Conservation (phyloP, 2,888 invertebrate genomes). For the Sarcophaga caerulescens region DNA sequence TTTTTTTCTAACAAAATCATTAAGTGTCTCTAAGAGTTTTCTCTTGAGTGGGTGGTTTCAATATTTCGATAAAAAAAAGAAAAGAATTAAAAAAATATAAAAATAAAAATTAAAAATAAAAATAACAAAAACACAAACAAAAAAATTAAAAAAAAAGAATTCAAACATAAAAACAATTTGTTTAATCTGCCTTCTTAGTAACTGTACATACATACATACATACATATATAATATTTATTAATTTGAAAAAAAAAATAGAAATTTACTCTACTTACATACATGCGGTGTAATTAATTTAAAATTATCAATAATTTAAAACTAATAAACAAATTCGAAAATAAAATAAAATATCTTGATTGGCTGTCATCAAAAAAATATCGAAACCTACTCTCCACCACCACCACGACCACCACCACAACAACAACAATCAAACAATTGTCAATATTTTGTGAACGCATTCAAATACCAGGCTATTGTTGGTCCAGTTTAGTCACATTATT, state of each 20-base stretch:
- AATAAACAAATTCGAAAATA: background rate
- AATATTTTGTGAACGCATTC: too few species aligned
- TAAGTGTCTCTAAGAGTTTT: constrained; percentile 53
- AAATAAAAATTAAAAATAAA: background rate
- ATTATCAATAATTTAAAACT: background rate
- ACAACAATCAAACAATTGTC: too few species aligned
- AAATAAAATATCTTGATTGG: background rate
- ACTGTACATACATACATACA: too few species aligned
- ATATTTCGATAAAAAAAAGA: constrained; percentile 14
- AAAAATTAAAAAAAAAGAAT: background rate
- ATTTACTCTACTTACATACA: too few species aligned
- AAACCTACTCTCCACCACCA: background rate
- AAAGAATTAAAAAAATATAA: background rate
- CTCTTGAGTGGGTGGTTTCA: constrained; percentile 41
- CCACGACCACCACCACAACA: too few species aligned
- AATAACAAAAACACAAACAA: background rate
- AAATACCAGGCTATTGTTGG: too few species aligned
- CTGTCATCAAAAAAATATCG: background rate
- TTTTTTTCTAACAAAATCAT: constrained; percentile 27
- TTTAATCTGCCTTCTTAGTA: too few species aligned
- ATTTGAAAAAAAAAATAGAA: too few species aligned
- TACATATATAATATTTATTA: too few species aligned
- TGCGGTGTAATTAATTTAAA: too few species aligned
- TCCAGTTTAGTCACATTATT: too few species aligned
- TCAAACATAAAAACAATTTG: background rate